These are phyloP conservation scores for Papilio polytes DNA, from an alignment of 1,140 invertebrate species.

Conservation along the genomic window DNA sequence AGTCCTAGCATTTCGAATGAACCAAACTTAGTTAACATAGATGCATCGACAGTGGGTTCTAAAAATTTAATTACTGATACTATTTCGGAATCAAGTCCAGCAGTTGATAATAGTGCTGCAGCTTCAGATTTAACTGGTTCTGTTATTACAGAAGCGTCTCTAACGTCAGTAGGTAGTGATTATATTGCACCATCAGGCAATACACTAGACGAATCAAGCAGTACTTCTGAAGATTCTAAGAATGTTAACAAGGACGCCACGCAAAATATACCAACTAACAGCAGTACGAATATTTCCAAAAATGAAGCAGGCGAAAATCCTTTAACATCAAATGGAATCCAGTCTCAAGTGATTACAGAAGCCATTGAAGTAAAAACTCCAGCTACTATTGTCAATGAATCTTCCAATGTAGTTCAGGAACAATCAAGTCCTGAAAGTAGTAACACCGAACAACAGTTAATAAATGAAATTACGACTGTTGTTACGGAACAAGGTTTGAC, in stretches of 20 bases:
- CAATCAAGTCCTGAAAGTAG: background rate
- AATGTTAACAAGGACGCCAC: background rate
- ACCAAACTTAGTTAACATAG: background rate
- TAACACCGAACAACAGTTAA: background rate
- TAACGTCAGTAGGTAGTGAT: background rate
- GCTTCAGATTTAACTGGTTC: background rate
- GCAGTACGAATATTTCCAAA: background rate
- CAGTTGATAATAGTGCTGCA: background rate
- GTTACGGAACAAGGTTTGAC: slow-evolving; percentile 14
- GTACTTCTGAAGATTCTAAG: background rate
- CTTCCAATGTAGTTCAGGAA: background rate
- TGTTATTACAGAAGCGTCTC: slow-evolving; percentile 3
- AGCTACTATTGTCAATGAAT: background rate
- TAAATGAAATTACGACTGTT: background rate
- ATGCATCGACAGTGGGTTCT: background rate
- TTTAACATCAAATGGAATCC: background rate
- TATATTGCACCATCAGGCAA: background rate
- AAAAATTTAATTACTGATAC: background rate
- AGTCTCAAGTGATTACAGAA: background rate
- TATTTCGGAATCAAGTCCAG: background rate
- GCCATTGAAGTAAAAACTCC: background rate
- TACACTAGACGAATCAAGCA: background rate
- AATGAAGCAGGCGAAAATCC: background rate
- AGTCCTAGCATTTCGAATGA: background rate
- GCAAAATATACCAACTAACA: background rate